Conservation (phyloP, 2,113 vertebrate species). For the Barbus barbus region DNA sequence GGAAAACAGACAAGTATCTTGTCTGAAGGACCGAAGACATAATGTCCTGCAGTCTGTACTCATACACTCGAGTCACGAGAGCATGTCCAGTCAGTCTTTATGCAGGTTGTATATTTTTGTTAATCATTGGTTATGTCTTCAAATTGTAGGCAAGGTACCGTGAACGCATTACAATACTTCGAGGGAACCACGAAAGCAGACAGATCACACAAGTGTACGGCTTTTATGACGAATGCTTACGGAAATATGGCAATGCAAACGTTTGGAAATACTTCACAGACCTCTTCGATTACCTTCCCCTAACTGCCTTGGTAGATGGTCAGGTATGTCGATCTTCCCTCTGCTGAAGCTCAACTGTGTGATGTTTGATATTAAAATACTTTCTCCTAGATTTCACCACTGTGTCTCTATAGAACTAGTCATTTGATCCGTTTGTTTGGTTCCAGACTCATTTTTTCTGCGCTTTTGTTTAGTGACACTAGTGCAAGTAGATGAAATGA, state of each 20-base stretch:
- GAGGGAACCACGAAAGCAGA: constrained; percentile 94
- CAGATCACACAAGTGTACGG: constrained; percentile 78
- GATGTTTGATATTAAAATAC: neutral
- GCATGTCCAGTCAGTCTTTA: neutral
- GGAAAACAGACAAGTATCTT: no score
- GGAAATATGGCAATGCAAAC: constrained; percentile 97
- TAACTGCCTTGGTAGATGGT: constrained; percentile 97
- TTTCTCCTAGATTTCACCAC: no score
- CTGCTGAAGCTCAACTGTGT: neutral
- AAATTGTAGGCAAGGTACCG: constrained; percentile 87
- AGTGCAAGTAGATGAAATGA: no score
- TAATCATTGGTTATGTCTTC: neutral
- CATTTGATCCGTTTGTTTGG: no score
- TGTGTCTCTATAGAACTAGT: no score
- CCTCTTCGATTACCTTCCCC: constrained; percentile 97
- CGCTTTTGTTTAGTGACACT: no score
- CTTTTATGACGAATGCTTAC: constrained; percentile 97
- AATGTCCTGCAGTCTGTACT: no score
- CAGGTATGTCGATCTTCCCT: constrained; percentile 79
- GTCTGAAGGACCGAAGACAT: no score
- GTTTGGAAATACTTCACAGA: constrained; percentile 99
- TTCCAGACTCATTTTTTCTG: no score
- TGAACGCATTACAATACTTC: constrained; percentile 96
- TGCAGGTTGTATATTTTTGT: neutral
- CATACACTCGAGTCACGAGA: no score